Evolutionary conservation across 2,113 vertebrate genomes (phyloP).

Genomic region (Daubentonia madagascariensis): DNA sequence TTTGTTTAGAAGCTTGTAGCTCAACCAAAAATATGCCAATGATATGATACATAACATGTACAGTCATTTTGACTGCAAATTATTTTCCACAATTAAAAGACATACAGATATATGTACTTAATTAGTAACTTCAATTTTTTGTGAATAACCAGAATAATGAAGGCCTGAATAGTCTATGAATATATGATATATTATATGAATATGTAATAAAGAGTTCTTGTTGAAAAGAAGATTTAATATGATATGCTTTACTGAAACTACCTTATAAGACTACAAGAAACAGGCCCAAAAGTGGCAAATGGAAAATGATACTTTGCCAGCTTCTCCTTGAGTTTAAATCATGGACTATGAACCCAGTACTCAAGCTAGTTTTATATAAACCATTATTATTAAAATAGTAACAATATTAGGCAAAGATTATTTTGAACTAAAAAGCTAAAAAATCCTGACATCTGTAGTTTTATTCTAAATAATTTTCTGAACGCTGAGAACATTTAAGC

Average conservation of each 20-base stretch:
- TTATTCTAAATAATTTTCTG: background rate
- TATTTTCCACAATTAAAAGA: conserved; percentile 37
- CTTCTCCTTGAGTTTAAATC: background rate
- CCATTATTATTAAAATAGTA: conserved; percentile 34
- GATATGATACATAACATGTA: background rate
- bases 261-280: background rate
- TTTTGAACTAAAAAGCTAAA: background rate
- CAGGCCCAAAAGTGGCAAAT: background rate
- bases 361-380: background rate
- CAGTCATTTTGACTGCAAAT: background rate
- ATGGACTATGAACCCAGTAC: background rate
- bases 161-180: background rate
- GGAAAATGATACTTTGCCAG: conserved; percentile 2
- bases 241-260: background rate
- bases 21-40: background rate
- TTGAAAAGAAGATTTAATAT: conserved; percentile 6
- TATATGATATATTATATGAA: background rate
- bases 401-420: background rate
- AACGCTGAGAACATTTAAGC: background rate
- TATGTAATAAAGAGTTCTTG: background rate
- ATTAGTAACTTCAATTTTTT: background rate
- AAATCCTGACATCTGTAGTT: background rate
- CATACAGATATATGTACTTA: background rate
- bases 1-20: conserved; percentile 25
- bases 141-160: background rate